phyloP scores from a whole-genome alignment of 2,888 invertebrate genomes.

The Celastrina argiolus region DNA sequence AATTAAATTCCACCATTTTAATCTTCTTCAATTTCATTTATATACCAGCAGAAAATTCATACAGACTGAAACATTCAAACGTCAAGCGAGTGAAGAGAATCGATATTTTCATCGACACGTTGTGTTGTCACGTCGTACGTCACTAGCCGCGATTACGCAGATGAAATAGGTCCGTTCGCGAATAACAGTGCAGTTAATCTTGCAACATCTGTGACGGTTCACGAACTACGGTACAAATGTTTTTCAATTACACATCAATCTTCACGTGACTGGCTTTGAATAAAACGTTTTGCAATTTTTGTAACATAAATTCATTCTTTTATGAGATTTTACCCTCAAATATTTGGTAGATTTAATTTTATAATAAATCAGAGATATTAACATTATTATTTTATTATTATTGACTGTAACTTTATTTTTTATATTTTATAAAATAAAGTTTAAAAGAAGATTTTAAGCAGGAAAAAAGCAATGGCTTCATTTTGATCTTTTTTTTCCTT shows the following conservation, averaged over 20 bases:
- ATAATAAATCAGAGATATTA: too few species aligned
- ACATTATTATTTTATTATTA: too few species aligned
- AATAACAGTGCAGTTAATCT: constrained; percentile 28
- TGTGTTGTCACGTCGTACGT: constrained; percentile 17
- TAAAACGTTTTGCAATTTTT: neutral
- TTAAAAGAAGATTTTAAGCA: too few species aligned
- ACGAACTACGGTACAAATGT: constrained; percentile 30
- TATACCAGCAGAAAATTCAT: neutral
- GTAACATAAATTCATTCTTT: constrained; percentile 4
- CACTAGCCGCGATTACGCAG: constrained; percentile 16
- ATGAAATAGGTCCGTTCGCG: constrained; percentile 15
- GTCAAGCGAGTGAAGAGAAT: neutral
- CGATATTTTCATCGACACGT: constrained; percentile 18
- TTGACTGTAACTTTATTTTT: too few species aligned
- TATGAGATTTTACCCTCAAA: too few species aligned
- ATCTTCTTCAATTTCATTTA: too few species aligned
- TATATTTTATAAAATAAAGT: too few species aligned
- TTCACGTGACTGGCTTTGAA: neutral
- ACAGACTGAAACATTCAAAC: neutral
- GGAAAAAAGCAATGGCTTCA: too few species aligned
- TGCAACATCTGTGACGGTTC: constrained; percentile 31
- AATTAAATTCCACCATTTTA: too few species aligned
- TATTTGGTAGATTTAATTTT: too few species aligned
- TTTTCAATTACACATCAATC: constrained; percentile 26
- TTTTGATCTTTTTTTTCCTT: too few species aligned